These are phyloP conservation scores for Phengaris alcon DNA, from an alignment of 2,888 invertebrate species.

Conservation along the genomic window DNA sequence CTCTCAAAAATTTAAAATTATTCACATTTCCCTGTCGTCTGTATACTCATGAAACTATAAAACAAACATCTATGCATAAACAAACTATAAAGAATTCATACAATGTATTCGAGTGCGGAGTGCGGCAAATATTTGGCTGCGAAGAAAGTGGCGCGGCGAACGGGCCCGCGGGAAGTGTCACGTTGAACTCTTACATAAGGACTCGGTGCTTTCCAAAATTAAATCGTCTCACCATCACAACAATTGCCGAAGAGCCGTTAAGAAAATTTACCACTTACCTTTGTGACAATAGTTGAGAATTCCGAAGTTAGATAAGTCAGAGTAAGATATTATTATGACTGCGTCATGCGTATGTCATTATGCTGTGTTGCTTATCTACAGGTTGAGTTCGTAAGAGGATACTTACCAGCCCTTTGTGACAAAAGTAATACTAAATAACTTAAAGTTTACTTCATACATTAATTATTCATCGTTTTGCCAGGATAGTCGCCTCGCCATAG, in stretches of 20 bases:
- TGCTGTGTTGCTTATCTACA: too few relatives aligned
- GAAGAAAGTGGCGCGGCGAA: slow-evolving; percentile 75
- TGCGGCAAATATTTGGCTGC: slow-evolving; percentile 66
- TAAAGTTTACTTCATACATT: too few relatives aligned
- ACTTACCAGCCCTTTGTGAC: too few relatives aligned
- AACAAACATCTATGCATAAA: neutral
- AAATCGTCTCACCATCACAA: slow-evolving; percentile 66
- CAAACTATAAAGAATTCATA: slow-evolving; percentile 29
- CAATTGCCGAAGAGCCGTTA: slow-evolving; percentile 51
- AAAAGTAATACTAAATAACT: too few relatives aligned
- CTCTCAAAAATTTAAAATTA: too few relatives aligned
- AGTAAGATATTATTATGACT: too few relatives aligned
- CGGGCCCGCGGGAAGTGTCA: slow-evolving; percentile 68
- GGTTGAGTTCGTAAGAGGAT: too few relatives aligned
- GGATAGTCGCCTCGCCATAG: too few relatives aligned
- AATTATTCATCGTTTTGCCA: too few relatives aligned
- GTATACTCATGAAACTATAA: too few relatives aligned
- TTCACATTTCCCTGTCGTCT: too few relatives aligned
- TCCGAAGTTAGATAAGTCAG: neutral
- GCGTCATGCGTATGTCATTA: too few relatives aligned
- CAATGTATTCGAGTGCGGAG: slow-evolving; percentile 40
- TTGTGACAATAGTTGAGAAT: neutral
- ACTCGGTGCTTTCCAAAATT: slow-evolving; percentile 76
- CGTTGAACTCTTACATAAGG: slow-evolving; percentile 79
- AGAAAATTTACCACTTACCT: neutral